Evolutionary conservation across 2,888 invertebrate species (phyloP).

Genomic region (Salpingus planirostris): DNA sequence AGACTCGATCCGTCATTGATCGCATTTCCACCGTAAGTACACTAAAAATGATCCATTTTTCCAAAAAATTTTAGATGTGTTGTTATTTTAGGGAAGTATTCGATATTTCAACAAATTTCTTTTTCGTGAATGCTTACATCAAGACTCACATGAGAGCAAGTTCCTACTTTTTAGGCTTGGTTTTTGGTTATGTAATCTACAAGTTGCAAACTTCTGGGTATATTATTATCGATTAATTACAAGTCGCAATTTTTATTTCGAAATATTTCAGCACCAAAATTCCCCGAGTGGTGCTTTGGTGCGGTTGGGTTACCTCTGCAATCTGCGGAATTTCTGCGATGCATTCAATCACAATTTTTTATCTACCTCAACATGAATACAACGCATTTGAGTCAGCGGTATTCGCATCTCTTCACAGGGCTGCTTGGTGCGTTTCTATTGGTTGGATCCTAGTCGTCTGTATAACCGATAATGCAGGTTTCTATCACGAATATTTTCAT

Average conservation of each 20-base stretch:
- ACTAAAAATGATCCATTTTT: too few relatives aligned
- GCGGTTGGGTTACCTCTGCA: slow-evolving; percentile 29
- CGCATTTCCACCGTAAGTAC: slow-evolving; percentile 58
- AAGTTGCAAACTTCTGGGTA: slow-evolving; percentile 54
- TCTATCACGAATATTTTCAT: too few relatives aligned
- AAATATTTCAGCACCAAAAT: slow-evolving; percentile 32
- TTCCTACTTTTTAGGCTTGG: slow-evolving; percentile 58
- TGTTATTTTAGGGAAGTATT: slow-evolving; percentile 52
- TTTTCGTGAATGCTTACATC: slow-evolving; percentile 58
- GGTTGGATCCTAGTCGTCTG: slow-evolving; percentile 61
- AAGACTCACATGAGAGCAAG: slow-evolving; percentile 67
- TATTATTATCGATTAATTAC: slow-evolving; percentile 24
- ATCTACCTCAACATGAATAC: slow-evolving; percentile 51
- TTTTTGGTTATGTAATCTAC: slow-evolving; percentile 58
- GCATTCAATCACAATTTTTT: slow-evolving; percentile 55
- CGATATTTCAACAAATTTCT: slow-evolving; percentile 54
- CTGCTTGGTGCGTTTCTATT: slow-evolving; percentile 59
- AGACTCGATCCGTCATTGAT: slow-evolving; percentile 60
- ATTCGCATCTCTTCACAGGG: slow-evolving; percentile 56
- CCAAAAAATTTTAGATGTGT: slow-evolving; percentile 1
- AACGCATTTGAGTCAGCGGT: slow-evolving; percentile 52
- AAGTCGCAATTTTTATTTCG: background rate
- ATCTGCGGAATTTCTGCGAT: slow-evolving; percentile 49
- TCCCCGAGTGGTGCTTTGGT: slow-evolving; percentile 18
- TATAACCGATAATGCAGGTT: slow-evolving; percentile 57